A percentile compares a stretch with the other conserved stretches of the same genome.
These are phyloP conservation scores for Solenopsis fugax DNA, from an alignment of 1,140 invertebrate species.

Conservation along the genomic window DNA sequence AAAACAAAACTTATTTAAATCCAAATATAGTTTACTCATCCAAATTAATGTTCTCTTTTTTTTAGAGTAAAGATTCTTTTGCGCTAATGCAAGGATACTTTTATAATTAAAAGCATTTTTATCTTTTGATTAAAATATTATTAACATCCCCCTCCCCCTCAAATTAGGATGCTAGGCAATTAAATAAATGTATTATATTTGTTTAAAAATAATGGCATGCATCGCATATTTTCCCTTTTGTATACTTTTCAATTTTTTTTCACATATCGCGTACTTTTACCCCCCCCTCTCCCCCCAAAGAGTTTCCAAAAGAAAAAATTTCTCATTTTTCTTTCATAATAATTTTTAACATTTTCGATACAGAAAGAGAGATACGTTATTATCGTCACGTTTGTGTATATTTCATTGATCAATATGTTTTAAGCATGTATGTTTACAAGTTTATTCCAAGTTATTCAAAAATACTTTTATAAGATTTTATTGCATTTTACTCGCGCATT, in stretches of 20 bases:
- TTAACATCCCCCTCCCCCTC: no score
- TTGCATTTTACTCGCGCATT: neutral
- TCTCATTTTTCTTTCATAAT: neutral
- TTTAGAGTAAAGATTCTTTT: neutral
- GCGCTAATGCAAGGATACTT: neutral
- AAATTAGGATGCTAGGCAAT: neutral
- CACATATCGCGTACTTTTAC: neutral
- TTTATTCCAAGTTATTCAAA: neutral
- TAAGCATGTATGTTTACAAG: neutral
- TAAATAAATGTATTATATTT: neutral
- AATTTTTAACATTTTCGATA: neutral
- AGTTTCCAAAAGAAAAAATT: neutral
- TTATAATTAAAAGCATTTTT: neutral
- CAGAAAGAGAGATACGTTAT: neutral
- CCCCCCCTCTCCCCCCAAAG: neutral
- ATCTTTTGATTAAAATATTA: neutral
- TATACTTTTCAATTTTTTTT: slow-evolving; percentile 11
- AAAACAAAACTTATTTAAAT: neutral
- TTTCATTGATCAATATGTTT: neutral
- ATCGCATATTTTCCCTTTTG: neutral
- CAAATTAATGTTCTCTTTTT: neutral
- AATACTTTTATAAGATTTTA: neutral
- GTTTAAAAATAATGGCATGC: neutral
- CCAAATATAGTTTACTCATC: neutral
- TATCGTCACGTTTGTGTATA: neutral